Evolutionary conservation across 2,888 invertebrate species (phyloP), one percentile per base, ranked within the genome.

Genomic region (Lasioglossum villosulum): DNA sequence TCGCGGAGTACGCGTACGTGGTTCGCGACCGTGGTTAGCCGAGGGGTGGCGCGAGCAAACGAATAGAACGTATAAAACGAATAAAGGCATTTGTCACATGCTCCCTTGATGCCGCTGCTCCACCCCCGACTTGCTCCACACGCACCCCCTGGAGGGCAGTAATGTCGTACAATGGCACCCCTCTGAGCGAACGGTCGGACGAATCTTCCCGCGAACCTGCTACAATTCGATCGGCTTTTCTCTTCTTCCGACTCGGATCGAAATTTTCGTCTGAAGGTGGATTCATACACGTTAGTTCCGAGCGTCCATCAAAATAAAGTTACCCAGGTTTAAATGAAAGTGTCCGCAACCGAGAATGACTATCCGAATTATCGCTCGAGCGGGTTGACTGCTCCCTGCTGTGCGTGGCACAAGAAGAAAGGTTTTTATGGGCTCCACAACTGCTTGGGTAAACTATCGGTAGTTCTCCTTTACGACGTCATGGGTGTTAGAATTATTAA

Each of bases 71-170:
- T 10, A 56, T 56, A 56, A 78, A 71, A 76, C 83, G 91, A 91
- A 90, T 90, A 91, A 86, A 88, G 87, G 88, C 88, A 91, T 90
- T 90, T 88, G 91, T 91, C 90, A 90, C 86, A 88, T 81, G 75
- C 79, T 82, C 82, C 84, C 84, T 86, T 82, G 89, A 88, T 83
- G 81, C 75, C 68, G 81, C 78, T 70, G 82, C 71, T 72, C 68
- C 73, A 75, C 78, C 77, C 81, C 80, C 82, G 63, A 3, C 63
- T 63, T 19, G 63, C 19, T 63, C 63, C 19, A 16, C 59, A 30
- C 27, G 5, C 2, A 8, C 30, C 77, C 84, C 84, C 82, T 74
- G 75, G 82, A 81, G 90, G 80, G 79, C 76, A 68, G 87, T 86
- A 87, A 90, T 80, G 76, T 76, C 81, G 75, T 68, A 91, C 90